phyloP scores from a whole-genome alignment of 2,113 vertebrate species.

The Gavia stellata region DNA sequence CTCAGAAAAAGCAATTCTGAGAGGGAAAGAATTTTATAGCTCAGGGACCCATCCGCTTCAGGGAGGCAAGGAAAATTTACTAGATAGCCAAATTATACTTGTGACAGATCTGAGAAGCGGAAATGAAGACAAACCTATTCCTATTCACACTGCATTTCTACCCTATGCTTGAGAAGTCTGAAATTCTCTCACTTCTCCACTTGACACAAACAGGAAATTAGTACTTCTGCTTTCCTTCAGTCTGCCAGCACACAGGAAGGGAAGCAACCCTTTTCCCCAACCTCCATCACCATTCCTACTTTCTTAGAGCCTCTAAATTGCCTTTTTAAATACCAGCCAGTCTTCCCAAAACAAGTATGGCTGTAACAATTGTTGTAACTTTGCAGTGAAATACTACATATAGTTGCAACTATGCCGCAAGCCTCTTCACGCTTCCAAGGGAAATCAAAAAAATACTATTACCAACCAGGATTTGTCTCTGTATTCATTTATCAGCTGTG shows the following conservation, averaged over 20 bases:
- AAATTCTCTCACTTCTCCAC: background rate
- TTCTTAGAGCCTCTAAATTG: background rate
- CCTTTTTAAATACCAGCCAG: background rate
- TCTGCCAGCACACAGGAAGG: background rate
- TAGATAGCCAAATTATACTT: background rate
- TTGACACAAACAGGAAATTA: background rate
- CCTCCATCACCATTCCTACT: background rate
- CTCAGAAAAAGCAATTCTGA: background rate
- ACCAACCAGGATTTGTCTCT: background rate
- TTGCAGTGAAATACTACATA: background rate
- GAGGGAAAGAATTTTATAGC: background rate
- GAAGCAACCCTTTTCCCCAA: background rate
- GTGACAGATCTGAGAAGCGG: background rate
- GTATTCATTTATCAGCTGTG: background rate
- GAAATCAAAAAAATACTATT: background rate
- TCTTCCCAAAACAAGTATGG: background rate
- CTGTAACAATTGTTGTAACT: background rate
- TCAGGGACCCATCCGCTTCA: background rate
- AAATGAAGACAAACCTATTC: background rate
- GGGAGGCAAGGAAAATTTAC: background rate
- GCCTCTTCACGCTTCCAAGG: background rate
- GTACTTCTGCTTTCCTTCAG: background rate
- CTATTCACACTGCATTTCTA: background rate
- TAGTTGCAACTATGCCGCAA: background rate
- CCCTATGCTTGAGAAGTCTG: background rate